phyloP scores from a whole-genome alignment of 2,113 vertebrate species.

The Misgurnus mizolepis region DNA sequence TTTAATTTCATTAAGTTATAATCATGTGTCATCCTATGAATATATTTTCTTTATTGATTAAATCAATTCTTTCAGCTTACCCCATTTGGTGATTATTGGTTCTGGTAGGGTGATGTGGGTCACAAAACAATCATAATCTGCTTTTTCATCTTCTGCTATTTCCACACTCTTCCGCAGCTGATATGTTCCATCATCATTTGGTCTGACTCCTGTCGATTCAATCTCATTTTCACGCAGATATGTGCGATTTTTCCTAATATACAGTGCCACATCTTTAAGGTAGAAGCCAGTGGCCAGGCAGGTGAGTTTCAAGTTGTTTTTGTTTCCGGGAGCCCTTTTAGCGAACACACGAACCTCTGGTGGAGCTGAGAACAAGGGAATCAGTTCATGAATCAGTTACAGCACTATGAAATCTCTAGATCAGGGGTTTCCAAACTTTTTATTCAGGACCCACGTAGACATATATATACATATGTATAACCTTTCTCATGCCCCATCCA shows the following conservation, averaged over 20 bases:
- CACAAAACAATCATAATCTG: slow-evolving; percentile 28
- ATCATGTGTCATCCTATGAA: too few relatives aligned
- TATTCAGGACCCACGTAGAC: too few relatives aligned
- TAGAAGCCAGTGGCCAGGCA: slow-evolving; percentile 45
- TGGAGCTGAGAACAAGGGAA: slow-evolving; percentile 20
- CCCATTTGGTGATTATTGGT: background rate
- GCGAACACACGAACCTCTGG: slow-evolving; percentile 12
- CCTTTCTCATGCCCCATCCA: too few relatives aligned
- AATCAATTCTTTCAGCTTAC: background rate
- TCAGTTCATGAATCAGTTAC: background rate
- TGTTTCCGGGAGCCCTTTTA: background rate
- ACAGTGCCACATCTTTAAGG: slow-evolving; percentile 9
- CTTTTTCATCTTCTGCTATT: background rate
- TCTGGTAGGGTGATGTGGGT: background rate
- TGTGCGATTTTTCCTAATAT: background rate
- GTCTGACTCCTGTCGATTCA: slow-evolving; percentile 24
- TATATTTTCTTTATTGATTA: too few relatives aligned
- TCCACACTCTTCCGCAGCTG: slow-evolving; percentile 33
- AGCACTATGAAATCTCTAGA: too few relatives aligned
- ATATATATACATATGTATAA: too few relatives aligned
- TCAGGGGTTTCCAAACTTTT: too few relatives aligned
- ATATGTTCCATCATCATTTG: slow-evolving; percentile 38
- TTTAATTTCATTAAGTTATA: too few relatives aligned
- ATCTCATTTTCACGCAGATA: slow-evolving; percentile 20
- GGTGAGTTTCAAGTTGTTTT: background rate